Base-by-base conservation (phyloP, 2,113 vertebrate species). In the Heliornis fulica region DNA sequence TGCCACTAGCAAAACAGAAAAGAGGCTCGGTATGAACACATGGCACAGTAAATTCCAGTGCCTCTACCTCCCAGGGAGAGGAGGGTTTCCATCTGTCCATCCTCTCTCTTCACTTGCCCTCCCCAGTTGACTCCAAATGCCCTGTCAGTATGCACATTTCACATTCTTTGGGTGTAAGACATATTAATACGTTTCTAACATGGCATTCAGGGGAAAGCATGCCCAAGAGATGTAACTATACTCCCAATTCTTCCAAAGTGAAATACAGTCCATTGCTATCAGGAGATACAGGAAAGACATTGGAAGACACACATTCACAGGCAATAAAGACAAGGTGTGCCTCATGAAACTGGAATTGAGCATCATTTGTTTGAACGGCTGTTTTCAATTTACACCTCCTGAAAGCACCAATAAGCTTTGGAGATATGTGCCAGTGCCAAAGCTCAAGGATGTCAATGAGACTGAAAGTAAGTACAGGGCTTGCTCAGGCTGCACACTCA, bases 131-230 rank as follows among this genome's bases (percentile, higher is more conserved):
- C 85, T 96, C 54, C 65, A 94, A 96, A 95, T 22, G 59, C 83
- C 61, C 66, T 63, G 66, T 95, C 69, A 90, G 71, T 68, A 95
- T 81, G 75, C 82, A 72, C 94, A 96, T 96, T 97, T 95, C 85
- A 94, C 88, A 90, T 97, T 94, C 96, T 93, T 97, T 94, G 90
- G 90, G 95, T 83, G 85, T 96, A 96, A 87, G 90, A 69, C 28
- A 95, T 97, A 97, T 96, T 95, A 97, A 97, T 98, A 97, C 95
- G 98, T 97, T 97, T 96, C 95, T 96, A 91, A 71, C 83, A 77
- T 88, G 85, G 90, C 84, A 95, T 83, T 89, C n/a, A 26, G 86
- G 74, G 28, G 31, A 25, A 86, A 90, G 59, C 9, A 90, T 85
- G 68, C 79, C 92, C 53, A 63, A 38, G 60, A 89, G 59, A 94